phyloP scores from a whole-genome alignment of 2,797 vertebrate genomes.

The Sebastes itinus region DNA sequence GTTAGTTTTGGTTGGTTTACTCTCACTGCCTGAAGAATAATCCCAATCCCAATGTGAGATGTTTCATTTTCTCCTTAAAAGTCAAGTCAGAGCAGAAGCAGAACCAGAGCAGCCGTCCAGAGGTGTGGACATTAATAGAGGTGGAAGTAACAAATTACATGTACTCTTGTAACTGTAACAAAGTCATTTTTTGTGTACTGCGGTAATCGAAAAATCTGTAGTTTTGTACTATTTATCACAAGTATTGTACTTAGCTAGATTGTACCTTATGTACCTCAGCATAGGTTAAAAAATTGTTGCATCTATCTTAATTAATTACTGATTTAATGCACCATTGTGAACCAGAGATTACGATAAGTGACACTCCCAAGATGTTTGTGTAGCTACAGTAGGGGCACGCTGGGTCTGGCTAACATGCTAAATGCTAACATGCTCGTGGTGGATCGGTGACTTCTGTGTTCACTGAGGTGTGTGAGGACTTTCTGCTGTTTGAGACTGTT shows the following conservation, averaged over 20 bases:
- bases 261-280: background rate
- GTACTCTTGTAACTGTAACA: background rate
- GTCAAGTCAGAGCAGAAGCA: constrained; percentile 14
- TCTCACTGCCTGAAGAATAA: background rate
- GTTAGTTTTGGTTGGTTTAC: background rate
- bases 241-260: background rate
- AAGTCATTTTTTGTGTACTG: background rate
- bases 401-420: background rate
- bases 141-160: background rate
- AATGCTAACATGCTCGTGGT: background rate
- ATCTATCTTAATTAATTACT: background rate
- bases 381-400: background rate
- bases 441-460: background rate
- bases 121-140: constrained; percentile 40
- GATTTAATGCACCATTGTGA: background rate
- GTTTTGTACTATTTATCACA: background rate
- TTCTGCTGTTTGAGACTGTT: background rate
- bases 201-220: background rate
- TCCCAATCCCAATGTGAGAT: background rate
- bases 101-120: constrained; percentile 25
- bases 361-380: background rate
- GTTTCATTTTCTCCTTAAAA: constrained; percentile 27
- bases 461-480: background rate
- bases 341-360: background rate
- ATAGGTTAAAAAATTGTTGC: background rate